Evolutionary conservation across 1,140 invertebrate genomes (phyloP).

Genomic region (Ephestia elutella): DNA sequence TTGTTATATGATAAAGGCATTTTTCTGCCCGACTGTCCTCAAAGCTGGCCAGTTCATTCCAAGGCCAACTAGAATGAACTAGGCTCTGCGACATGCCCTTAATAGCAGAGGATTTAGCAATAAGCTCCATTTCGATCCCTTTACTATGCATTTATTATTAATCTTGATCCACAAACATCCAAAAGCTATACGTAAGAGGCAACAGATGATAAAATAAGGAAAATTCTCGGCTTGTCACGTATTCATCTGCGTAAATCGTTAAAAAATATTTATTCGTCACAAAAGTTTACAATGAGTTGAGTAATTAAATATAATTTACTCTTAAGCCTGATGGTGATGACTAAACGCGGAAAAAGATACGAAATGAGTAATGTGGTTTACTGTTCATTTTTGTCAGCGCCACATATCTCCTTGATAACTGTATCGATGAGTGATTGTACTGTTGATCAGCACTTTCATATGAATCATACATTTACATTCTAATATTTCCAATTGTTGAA

Average conservation of each 20-base stretch:
- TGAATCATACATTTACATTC: neutral
- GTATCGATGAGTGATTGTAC: neutral
- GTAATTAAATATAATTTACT: too few species aligned
- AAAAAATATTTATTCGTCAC: too few species aligned
- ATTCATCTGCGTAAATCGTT: too few species aligned
- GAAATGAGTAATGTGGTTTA: neutral
- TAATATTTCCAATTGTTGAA: too few species aligned
- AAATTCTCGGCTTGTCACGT: too few species aligned
- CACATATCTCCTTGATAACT: too few species aligned
- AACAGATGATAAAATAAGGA: too few species aligned
- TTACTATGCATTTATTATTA: neutral
- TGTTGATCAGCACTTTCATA: neutral
- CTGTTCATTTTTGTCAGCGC: too few species aligned
- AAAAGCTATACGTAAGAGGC: too few species aligned
- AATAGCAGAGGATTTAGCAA: constrained; percentile 32
- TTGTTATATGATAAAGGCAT: neutral
- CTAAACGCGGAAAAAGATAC: neutral
- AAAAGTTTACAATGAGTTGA: too few species aligned
- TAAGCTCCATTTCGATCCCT: constrained; percentile 13
- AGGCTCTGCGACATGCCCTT: constrained; percentile 27
- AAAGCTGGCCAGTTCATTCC: constrained; percentile 31
- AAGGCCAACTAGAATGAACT: constrained; percentile 37
- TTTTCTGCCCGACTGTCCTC: constrained; percentile 10
- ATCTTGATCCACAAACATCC: too few species aligned
- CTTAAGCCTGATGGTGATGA: too few species aligned